These are phyloP conservation scores for Popillia japonica DNA, from an alignment of 1,140 invertebrate species.

Conservation along the genomic window DNA sequence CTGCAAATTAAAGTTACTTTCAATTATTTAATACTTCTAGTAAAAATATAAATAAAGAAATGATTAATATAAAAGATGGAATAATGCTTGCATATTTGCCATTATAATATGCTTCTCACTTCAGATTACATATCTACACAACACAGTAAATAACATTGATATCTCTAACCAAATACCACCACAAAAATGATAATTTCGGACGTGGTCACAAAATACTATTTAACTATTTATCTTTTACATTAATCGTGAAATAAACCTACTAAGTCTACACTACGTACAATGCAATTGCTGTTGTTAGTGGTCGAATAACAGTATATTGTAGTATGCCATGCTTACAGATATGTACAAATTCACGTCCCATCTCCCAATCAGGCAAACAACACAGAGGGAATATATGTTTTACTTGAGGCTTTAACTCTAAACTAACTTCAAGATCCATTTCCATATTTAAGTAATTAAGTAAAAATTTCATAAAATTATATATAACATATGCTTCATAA, in stretches of 20 bases:
- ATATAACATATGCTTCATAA: constrained; percentile 97
- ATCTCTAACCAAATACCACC: too few species aligned
- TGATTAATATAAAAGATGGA: too few species aligned
- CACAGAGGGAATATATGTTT: constrained; percentile 86
- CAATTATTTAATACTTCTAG: neutral
- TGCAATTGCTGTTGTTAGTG: constrained; percentile 87
- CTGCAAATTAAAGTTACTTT: constrained; percentile 62
- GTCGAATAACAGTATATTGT: constrained; percentile 91
- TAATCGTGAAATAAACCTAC: neutral
- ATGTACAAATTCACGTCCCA: constrained; percentile 90
- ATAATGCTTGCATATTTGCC: too few species aligned
- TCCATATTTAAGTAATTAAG: constrained; percentile 89
- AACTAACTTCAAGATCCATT: constrained; percentile 79
- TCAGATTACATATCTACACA: too few species aligned
- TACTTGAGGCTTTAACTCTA: constrained; percentile 86
- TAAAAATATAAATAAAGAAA: neutral
- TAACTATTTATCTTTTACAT: constrained; percentile 8
- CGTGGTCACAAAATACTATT: neutral
- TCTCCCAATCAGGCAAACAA: constrained; percentile 85
- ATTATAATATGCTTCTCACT: neutral
- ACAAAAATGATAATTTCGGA: too few species aligned
- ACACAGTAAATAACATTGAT: too few species aligned
- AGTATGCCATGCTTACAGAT: constrained; percentile 96
- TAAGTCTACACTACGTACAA: constrained; percentile 70
- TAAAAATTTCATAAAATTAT: constrained; percentile 96